These are phyloP conservation scores for Palythoa heliodiscus DNA, from an alignment of 92 coral and sea anemone species.

Conservation along the genomic window DNA sequence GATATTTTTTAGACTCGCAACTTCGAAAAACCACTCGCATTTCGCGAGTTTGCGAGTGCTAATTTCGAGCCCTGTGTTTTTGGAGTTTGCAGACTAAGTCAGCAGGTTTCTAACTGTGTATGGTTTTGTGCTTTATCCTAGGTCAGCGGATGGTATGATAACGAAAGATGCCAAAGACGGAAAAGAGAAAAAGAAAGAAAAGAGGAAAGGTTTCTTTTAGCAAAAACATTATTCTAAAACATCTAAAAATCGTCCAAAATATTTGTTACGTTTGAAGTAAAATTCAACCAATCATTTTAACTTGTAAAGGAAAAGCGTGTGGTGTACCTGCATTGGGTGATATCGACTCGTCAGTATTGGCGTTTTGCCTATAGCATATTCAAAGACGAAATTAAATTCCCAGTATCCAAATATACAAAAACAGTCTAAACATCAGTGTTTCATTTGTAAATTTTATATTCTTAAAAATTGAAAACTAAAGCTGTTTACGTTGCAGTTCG, in stretches of 20 bases:
- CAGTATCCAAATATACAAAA: no score
- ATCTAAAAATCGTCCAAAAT: not conserved
- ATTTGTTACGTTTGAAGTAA: not conserved
- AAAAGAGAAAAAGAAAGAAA: conserved; percentile 81
- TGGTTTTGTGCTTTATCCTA: conserved; percentile 15
- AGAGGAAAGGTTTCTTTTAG: conserved; percentile 93
- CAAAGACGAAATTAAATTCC: no score
- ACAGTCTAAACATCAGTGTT: no score
- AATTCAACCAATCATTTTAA: not conserved
- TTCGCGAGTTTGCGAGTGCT: no score
- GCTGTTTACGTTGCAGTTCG: no score
- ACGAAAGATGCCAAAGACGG: conserved; percentile 69
- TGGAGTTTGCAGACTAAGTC: not conserved
- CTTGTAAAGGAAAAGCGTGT: not conserved
- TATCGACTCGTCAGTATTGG: not conserved
- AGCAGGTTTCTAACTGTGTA: not conserved
- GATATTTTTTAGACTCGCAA: no score
- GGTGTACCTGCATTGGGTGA: not conserved
- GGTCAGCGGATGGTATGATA: conserved; percentile 80
- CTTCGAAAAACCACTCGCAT: no score
- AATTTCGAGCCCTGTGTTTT: no score
- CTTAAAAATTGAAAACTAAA: no score
- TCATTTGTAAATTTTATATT: no score
- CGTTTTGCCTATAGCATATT: no score
- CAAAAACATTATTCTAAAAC: not conserved